Conservation (phyloP, 2,888 invertebrate species). For the Tetanocera ferruginea region DNA sequence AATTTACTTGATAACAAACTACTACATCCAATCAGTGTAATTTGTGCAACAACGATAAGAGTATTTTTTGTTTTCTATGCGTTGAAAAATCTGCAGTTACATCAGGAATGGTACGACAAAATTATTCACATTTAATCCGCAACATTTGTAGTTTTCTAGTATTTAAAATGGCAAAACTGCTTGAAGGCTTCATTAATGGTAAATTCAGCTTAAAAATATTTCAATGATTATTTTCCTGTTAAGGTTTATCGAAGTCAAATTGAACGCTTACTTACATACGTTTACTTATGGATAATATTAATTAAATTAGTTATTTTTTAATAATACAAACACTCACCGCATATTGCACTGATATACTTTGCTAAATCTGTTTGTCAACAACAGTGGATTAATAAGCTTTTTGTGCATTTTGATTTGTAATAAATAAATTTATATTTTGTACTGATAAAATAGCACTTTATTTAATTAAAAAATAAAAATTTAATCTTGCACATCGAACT, state of each 20-base stretch:
- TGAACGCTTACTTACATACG: not conserved
- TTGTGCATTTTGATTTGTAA: slow-evolving; percentile 42
- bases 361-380: slow-evolving; percentile 33
- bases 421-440: not conserved
- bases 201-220: not conserved
- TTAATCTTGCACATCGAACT: not conserved
- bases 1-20: too few species aligned
- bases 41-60: too few species aligned
- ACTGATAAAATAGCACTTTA: not conserved
- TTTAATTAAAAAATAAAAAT: not conserved
- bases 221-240: not conserved
- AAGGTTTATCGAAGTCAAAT: not conserved
- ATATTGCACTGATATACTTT: slow-evolving; percentile 27
- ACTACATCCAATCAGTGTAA: too few species aligned
- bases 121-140: not conserved
- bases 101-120: not conserved
- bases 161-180: not conserved
- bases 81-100: too few species aligned
- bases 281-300: not conserved
- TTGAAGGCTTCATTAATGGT: not conserved
- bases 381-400: slow-evolving; percentile 41
- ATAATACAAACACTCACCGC: slow-evolving; percentile 43
- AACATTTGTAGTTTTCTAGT: not conserved
- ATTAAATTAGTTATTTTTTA: not conserved
- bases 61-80: too few species aligned